Evolutionary conservation across 2,797 vertebrate genomes (phyloP).

Genomic region (Notoglanidium macrostoma): DNA sequence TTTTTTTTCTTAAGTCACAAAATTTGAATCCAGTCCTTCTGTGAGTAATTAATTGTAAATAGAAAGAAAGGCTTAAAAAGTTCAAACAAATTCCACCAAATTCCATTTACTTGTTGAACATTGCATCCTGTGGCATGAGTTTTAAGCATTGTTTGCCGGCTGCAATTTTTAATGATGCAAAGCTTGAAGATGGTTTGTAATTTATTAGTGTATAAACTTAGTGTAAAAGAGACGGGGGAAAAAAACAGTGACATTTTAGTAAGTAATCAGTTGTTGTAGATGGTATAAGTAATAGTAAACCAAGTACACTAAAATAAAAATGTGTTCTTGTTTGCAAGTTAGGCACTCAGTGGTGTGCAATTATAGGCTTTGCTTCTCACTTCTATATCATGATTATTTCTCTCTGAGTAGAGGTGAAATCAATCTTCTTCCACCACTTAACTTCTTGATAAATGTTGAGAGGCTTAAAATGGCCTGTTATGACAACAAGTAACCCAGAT

Average conservation of each 20-base stretch:
- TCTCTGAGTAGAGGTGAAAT: not conserved
- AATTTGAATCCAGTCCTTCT: not conserved
- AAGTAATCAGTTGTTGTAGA: not conserved
- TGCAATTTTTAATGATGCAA: not conserved
- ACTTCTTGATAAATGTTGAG: not conserved
- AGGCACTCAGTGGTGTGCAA: too few species aligned
- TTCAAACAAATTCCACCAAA: not conserved
- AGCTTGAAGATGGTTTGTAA: not conserved
- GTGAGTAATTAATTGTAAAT: not conserved
- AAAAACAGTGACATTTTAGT: not conserved
- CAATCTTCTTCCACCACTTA: not conserved
- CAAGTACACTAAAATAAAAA: not conserved
- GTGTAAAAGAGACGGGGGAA: not conserved
- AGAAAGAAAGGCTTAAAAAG: not conserved
- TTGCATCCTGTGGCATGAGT: not conserved
- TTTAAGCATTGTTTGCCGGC: not conserved
- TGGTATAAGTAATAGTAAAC: not conserved
- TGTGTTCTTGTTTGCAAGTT: not conserved
- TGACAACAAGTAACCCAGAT: conserved; percentile 70
- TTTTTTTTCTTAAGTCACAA: not conserved
- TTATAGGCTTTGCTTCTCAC: not conserved
- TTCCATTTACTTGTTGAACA: not conserved
- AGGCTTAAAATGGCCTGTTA: conserved; percentile 77
- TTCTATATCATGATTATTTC: not conserved
- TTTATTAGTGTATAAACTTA: too few species aligned